Evolutionary conservation across 2,888 invertebrate genomes (phyloP).

Genomic region (Phaonia tiefii): DNA sequence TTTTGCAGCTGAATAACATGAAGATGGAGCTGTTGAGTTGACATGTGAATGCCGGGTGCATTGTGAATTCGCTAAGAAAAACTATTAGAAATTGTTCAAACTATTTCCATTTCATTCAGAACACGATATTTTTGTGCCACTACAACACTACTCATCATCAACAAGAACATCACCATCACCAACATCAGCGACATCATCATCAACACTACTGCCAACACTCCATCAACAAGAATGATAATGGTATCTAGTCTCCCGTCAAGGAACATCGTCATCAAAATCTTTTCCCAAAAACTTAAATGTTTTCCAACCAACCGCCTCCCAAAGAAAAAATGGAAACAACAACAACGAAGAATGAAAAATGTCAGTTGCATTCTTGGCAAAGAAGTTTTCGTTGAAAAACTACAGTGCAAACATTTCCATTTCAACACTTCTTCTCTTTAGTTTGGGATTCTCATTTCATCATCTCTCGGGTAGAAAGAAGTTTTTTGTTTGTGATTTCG

Average conservation of each 20-base stretch:
- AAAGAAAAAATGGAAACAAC: too few species aligned
- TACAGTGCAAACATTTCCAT: neutral
- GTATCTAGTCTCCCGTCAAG: too few species aligned
- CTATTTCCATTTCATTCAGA: neutral
- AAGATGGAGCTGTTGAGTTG: neutral
- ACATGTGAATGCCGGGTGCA: neutral
- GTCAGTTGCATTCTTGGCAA: neutral
- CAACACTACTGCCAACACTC: neutral
- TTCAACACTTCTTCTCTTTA: neutral
- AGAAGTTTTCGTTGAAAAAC: neutral
- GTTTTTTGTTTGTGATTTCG: too few species aligned
- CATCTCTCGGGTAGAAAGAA: too few species aligned
- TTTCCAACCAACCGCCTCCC: too few species aligned
- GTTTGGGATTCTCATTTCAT: too few species aligned
- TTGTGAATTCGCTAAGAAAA: neutral
- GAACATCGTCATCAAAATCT: constrained; percentile 15
- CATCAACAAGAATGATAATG: too few species aligned
- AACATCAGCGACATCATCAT: neutral
- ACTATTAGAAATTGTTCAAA: neutral
- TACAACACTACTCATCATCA: constrained; percentile 18
- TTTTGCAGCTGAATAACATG: neutral
- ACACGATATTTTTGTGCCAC: constrained; percentile 11
- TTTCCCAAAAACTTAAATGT: neutral
- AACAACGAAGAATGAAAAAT: neutral
- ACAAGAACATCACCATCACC: constrained; percentile 20